Evolutionary conservation across 2,797 vertebrate species (phyloP), one percentile per base, ranked within the genome.

Genomic region (Amblyraja radiata): DNA sequence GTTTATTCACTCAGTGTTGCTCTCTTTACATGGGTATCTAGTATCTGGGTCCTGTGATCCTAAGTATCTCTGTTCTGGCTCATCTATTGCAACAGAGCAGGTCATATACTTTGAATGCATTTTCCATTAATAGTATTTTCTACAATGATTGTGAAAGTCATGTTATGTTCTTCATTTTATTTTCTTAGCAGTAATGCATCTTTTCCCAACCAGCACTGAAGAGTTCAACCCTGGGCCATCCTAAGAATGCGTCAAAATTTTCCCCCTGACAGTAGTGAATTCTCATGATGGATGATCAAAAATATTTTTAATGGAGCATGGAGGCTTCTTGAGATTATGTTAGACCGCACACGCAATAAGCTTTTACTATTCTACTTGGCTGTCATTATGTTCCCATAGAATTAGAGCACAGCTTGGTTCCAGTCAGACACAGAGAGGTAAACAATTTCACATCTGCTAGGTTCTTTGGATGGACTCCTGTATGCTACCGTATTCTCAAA

Each of bases 231-330:
- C 63, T 39, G 21, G 6, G 65, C 36, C 46, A 73, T 91, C 68
- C 65, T 74, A 5, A 91, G 65, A 25, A 91, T 91, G 21, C 68
- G 54, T 91, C 36, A 91, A 46, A 91, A 54, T 54, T 46, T 91
- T 39, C 61, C n/a, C 32, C 16, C 84, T 88, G 84, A 91, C 65
- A 74, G 4, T 91, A 74, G 71, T 91, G 68, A 68, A 36, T 91
- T 46, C 36, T 74, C 68, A 54, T 74, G 71, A 91, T 73, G 65
- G 90, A 91, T 91, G 90, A 74, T 91, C 90, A 91, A 91, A 90
- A 54, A 39, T 54, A 58, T 21, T 71, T 21, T 71, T 92, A 71
- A 92, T 18, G n/a, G 65, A 90, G 61, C 86, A 90, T 92, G 25
- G 73, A 76, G n/a, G 39, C 46, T 92, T 76, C 46, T 74, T 46